Conservation (phyloP, 2,113 vertebrate genomes). For the Illadopsis cleaveri region DNA sequence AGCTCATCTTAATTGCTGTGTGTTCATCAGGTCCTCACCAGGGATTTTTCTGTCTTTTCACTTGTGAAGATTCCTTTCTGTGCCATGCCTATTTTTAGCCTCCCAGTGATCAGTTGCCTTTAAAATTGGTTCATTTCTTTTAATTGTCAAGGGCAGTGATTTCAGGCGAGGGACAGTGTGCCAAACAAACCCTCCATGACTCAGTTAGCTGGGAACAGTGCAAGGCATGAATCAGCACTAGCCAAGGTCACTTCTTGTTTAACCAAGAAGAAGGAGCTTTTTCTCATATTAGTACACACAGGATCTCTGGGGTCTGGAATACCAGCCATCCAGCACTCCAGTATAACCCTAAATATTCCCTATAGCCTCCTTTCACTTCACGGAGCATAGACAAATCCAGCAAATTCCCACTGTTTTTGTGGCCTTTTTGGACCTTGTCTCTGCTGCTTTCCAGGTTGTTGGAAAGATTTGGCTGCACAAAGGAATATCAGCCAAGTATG, state of each 20-base stretch:
- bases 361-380: neutral
- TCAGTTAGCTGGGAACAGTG: slow-evolving; percentile 31
- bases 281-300: neutral
- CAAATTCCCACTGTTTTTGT: neutral
- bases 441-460: neutral
- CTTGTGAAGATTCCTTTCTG: slow-evolving; percentile 24
- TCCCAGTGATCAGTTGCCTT: neutral
- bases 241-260: slow-evolving; percentile 44
- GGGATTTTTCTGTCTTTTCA: slow-evolving; percentile 1
- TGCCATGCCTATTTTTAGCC: slow-evolving; percentile 44
- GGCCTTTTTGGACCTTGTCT: neutral
- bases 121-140: slow-evolving; percentile 59
- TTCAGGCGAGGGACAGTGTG: slow-evolving; percentile 10
- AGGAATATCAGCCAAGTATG: slow-evolving; percentile 23
- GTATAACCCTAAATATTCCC: neutral
- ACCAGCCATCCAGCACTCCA: neutral
- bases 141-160: slow-evolving; percentile 39
- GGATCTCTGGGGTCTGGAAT: neutral
- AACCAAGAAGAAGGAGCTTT: neutral
- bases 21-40: neutral
- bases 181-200: slow-evolving; percentile 42
- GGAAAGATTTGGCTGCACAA: slow-evolving; percentile 37
- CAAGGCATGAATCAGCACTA: slow-evolving; percentile 53
- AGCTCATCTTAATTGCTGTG: neutral
- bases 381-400: neutral